phyloP scores from a whole-genome alignment of 2,888 invertebrate genomes.

The Tuberolachnus salignus region DNA sequence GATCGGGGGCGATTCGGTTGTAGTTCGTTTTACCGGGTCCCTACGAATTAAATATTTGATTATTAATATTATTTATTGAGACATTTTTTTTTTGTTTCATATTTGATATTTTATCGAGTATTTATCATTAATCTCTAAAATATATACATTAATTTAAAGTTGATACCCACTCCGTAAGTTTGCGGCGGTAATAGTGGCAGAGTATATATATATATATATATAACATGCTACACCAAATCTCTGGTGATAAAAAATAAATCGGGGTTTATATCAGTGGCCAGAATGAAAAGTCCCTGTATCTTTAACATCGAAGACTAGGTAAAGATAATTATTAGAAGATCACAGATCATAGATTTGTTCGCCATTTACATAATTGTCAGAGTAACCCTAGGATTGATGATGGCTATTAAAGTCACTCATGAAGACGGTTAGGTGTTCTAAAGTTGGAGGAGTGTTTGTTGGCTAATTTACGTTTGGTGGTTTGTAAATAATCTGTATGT shows the following conservation, averaged over 20 bases:
- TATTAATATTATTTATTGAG: no score
- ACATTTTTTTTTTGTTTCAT: no score
- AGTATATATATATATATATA: no score
- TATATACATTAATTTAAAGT: no score
- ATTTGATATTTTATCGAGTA: no score
- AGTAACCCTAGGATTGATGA: neutral
- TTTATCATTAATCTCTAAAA: no score
- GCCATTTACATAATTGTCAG: neutral
- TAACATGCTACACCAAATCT: neutral
- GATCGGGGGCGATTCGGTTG: no score
- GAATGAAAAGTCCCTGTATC: neutral
- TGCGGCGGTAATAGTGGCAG: no score
- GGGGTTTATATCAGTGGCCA: constrained; percentile 4
- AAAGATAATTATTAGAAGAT: neutral
- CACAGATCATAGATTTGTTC: neutral
- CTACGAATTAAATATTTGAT: no score
- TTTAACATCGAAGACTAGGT: neutral
- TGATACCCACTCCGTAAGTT: no score
- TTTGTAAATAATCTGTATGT: neutral
- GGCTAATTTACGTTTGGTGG: neutral
- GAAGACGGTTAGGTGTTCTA: neutral
- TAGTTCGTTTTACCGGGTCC: no score
- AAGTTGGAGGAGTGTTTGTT: neutral
- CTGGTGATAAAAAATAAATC: constrained; percentile 13
- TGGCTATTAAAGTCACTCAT: neutral